Percentiles rank a stretch among this genome's conserved stretches.
phyloP scores from a whole-genome alignment of 2,113 vertebrate genomes.

The Microcebus jonahi region DNA sequence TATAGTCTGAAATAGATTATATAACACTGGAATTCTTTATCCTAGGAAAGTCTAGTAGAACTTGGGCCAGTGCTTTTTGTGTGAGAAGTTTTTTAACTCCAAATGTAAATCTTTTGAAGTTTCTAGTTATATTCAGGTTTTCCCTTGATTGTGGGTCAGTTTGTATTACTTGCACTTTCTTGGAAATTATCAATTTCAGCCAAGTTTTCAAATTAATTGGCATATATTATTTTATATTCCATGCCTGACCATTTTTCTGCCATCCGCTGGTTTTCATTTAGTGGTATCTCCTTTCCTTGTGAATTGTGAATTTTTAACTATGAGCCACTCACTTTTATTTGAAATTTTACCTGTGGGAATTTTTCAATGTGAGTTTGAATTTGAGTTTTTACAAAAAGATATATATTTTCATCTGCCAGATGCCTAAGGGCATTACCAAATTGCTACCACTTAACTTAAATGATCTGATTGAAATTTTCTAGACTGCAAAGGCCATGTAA shows the following conservation, averaged over 20 bases:
- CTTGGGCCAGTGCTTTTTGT: neutral
- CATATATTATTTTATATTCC: neutral
- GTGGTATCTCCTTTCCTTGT: neutral
- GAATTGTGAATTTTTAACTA: neutral
- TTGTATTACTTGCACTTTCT: neutral
- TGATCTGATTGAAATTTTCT: neutral
- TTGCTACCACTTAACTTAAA: neutral
- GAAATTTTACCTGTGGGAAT: neutral
- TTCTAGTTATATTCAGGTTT: neutral
- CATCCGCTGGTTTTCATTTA: neutral
- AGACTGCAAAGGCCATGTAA: neutral
- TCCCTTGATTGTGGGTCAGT: neutral
- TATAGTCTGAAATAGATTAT: neutral
- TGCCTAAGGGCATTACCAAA: neutral
- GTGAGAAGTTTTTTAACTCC: neutral
- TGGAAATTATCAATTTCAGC: neutral
- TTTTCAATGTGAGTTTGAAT: conserved; percentile 5
- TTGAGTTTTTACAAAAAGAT: neutral
- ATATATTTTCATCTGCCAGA: neutral
- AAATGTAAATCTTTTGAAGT: neutral
- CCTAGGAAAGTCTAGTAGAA: neutral
- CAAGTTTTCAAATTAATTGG: neutral
- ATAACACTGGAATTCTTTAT: neutral
- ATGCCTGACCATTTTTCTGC: neutral
- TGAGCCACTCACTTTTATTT: neutral